Percentiles rank a stretch among this genome's conserved stretches.
Evolutionary conservation across 2,888 invertebrate genomes (phyloP).

Genomic region (Biston betularia): DNA sequence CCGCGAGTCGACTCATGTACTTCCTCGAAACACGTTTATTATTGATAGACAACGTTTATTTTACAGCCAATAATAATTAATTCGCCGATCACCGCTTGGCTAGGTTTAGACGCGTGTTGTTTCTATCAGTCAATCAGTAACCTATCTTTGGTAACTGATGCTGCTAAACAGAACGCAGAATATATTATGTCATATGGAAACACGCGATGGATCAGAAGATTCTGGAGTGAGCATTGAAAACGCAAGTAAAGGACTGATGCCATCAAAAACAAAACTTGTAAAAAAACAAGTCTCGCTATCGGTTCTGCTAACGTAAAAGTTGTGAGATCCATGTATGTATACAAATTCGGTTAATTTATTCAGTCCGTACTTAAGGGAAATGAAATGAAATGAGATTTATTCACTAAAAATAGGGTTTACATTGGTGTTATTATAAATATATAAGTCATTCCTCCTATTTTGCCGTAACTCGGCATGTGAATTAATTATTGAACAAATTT

Average conservation of each 20-base stretch:
- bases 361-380: too few relatives aligned
- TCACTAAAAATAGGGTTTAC: too few relatives aligned
- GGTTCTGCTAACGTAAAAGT: too few relatives aligned
- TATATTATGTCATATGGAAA: constrained; percentile 7
- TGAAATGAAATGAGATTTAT: too few relatives aligned
- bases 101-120: constrained; percentile 11
- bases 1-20: constrained; percentile 44
- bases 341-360: too few relatives aligned
- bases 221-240: background rate
- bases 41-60: constrained; percentile 45
- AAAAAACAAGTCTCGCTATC: too few relatives aligned
- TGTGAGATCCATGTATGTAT: too few relatives aligned
- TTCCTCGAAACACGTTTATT: constrained; percentile 53
- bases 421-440: too few relatives aligned
- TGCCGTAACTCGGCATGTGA: too few relatives aligned
- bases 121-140: constrained; percentile 24
- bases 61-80: constrained; percentile 29
- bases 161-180: constrained; percentile 10
- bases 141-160: background rate
- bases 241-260: background rate
- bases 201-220: background rate
- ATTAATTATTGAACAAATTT: too few relatives aligned
- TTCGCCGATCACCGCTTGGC: constrained; percentile 18
- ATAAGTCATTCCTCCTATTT: too few relatives aligned
- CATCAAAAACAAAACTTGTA: too few relatives aligned